Evolutionary conservation across 2,888 invertebrate species (phyloP), one percentile per base, ranked within the genome.

Genomic region (Dicyrtomina minuta): DNA sequence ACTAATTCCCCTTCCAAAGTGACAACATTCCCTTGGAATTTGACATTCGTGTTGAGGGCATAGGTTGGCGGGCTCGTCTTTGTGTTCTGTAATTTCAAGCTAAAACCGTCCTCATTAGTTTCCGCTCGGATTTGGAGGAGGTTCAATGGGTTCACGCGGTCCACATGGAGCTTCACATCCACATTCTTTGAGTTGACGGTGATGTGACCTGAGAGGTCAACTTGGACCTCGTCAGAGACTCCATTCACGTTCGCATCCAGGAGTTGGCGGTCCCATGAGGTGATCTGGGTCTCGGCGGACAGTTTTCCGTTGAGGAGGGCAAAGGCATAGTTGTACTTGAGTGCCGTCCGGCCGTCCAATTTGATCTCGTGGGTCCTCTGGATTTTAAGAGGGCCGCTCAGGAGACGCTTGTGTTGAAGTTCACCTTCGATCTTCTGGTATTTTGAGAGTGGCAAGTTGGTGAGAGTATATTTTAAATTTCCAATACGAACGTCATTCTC

Each of bases 351-450:
- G 8, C 41, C 60, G 27, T 68, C 68, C 2, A 60, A 27, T n/a
- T 43, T 60, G 1, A 60, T 3, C 20, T 59, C 68, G 20, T 60
- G 46, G 2, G 2, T 27, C 5, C 60, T 46, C 1, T 17, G n/a
- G 26, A 68, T 27, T 60, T 68, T n/a, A 8, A 62, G 24, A 17
- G 10, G 2, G 8, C 58, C 58, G 17, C 39, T 39, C n/a, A 58
- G 20, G 15, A 12, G 24, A 5, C 39, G 33, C 13, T 17, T 13
- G n/a, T 58, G 39, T 2, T 10, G 4, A 6, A 39, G 41, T 10
- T 39, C 13, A 13, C 68, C 68, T 51, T 68, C 68, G 17, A 68
- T 39, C 26, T 46, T 60, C 22, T 68, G 17, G 43, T 49, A 49
- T 39, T 68, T 68, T n/a, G 33, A 15, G 22, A 26, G 41, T 13